A percentile compares a stretch with the other conserved stretches of the same genome.
These are phyloP conservation scores for Drosophila insularis DNA, from an alignment of 1,140 invertebrate genomes.

Conservation along the genomic window DNA sequence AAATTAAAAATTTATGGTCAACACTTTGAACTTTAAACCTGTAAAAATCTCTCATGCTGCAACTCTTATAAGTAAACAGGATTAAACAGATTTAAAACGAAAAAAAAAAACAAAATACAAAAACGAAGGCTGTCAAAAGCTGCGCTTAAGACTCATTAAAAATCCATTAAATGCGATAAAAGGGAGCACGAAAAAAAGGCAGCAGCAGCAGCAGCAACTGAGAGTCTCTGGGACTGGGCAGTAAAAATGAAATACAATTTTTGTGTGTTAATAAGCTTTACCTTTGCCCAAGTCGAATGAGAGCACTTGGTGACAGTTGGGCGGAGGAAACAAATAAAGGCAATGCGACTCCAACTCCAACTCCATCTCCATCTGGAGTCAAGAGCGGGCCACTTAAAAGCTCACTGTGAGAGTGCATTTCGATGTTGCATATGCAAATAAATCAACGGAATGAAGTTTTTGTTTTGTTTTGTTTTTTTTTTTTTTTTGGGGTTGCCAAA, in stretches of 20 bases:
- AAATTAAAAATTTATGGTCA: background rate
- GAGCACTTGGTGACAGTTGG: slow-evolving; percentile 72
- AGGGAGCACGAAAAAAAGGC: background rate
- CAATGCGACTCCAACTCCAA: slow-evolving; percentile 7
- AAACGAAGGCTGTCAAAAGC: slow-evolving; percentile 65
- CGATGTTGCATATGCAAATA: slow-evolving; percentile 80
- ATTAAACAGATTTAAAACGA: slow-evolving; percentile 60
- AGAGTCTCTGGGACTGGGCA: background rate
- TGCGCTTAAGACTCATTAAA: slow-evolving; percentile 71
- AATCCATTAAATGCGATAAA: slow-evolving; percentile 76
- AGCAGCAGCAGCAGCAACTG: slow-evolving; percentile 5
- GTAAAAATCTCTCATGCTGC: slow-evolving; percentile 4
- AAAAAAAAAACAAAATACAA: slow-evolving; percentile 21
- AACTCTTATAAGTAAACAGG: slow-evolving; percentile 54
- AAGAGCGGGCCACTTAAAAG: slow-evolving; percentile 75
- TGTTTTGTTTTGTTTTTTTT: background rate
- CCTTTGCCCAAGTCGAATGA: slow-evolving; percentile 49
- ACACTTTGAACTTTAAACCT: background rate
- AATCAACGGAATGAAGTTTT: slow-evolving; percentile 42
- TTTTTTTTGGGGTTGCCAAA: slow-evolving; percentile 31
- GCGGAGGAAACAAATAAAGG: slow-evolving; percentile 23
- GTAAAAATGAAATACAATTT: slow-evolving; percentile 43
- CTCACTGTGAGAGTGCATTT: slow-evolving; percentile 77
- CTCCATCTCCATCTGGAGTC: slow-evolving; percentile 11
- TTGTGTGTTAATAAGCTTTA: slow-evolving; percentile 75